Conservation (phyloP, 2,888 invertebrate genomes). For the Ophion obscuratus region DNA sequence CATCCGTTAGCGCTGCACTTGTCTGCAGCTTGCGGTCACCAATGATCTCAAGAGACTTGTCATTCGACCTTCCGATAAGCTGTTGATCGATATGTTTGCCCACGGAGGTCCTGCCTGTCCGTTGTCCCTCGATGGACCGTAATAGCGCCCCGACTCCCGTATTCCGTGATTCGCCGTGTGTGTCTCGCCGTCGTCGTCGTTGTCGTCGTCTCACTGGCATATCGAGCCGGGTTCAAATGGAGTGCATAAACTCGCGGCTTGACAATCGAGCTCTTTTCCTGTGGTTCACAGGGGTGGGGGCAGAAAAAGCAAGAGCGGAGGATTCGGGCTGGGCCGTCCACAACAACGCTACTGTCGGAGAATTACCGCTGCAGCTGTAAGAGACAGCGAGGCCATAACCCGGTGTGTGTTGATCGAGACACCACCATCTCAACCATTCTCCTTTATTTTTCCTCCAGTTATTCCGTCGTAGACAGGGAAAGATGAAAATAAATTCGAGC, state of each 20-base stretch:
- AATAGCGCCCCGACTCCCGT: constrained; percentile 14
- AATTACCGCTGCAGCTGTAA: constrained; percentile 46
- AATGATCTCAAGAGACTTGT: not conserved
- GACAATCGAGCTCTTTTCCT: not conserved
- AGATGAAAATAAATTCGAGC: constrained; percentile 8
- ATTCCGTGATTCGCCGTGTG: constrained; percentile 8
- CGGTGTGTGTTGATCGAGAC: constrained; percentile 30
- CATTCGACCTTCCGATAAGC: not conserved
- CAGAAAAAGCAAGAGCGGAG: not conserved
- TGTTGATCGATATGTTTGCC: not conserved
- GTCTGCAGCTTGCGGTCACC: not conserved
- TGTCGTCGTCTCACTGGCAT: constrained; percentile 1
- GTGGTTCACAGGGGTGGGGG: not conserved
- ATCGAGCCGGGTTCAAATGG: constrained; percentile 9
- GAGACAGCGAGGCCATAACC: constrained; percentile 35
- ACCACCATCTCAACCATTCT: constrained; percentile 15
- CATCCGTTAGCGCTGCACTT: not conserved
- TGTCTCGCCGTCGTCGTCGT: too few species aligned
- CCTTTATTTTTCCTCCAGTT: constrained; percentile 25
- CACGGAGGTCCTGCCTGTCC: not conserved
- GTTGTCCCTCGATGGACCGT: constrained; percentile 27
- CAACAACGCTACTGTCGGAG: constrained; percentile 51
- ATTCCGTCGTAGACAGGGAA: constrained; percentile 17
- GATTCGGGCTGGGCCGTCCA: constrained; percentile 28
- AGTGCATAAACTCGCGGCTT: too few species aligned